Base-by-base conservation (phyloP, 2,888 invertebrate genomes). In the Xestia sexstrigata region DNA sequence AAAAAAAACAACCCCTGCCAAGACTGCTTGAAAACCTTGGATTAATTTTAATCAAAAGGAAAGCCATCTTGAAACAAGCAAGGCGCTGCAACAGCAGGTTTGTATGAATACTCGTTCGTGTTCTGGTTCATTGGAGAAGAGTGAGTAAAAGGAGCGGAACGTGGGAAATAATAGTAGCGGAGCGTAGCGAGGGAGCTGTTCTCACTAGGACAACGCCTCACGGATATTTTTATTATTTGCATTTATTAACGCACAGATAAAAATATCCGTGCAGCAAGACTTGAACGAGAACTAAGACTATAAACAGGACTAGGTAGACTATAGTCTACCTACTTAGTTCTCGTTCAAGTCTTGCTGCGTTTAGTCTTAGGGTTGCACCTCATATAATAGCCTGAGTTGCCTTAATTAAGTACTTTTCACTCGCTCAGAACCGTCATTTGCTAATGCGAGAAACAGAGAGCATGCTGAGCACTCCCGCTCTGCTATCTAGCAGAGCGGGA, bases 71-170 rank as follows among this genome's bases (percentile, higher is more conserved):
- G 13, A 52, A 23, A 52, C 20, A 35, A 23, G 62, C 35, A 63
- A 17, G 26, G 15, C 58, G 26, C n/a, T 30, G 30, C 30, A 17
- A 60, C 60, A 17, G 30, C 30, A 60, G 35, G 20, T 20, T 35
- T 20, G 35, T 62, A 35, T 15, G 42, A 47, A 26, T 23, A 49
- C 26, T 23, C 17, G 39, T 70, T 35, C 35, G 35, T 35, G 1
- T 35, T 62, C 20, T 35, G 35, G 35, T 62, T 39, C 17, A 42
- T 70, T 52, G 26, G 52, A 49, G 73, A 42, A 9, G 23, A 52
- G 23, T 30, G 23, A 71, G 8, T 30, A 9, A 71, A 39, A 23
- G 52, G 8, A 73, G 23, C 30, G 71, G 71, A 17, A 72, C 42
- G 17, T 42, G 26, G 39, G 26, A 30, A n/a, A 70, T n/a, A 4